Conservation (phyloP, 2,888 invertebrate genomes). For the Dryocosmus kuriphilus region DNA sequence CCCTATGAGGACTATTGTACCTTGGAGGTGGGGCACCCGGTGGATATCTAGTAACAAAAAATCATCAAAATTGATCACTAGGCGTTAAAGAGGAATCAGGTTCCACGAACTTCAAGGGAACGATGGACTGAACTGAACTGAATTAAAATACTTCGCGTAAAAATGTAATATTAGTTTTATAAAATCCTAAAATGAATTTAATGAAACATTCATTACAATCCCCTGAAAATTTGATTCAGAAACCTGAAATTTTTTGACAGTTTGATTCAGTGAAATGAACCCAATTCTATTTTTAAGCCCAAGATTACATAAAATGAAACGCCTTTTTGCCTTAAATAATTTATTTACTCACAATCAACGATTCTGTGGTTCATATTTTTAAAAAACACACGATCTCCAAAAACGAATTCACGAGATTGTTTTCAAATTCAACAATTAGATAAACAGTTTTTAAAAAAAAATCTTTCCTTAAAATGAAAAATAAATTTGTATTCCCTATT, state of each 20-base stretch:
- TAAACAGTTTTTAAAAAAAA: not conserved
- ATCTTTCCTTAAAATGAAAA: not conserved
- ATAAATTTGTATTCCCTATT: not conserved
- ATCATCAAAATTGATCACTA: constrained; percentile 28
- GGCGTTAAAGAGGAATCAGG: not conserved
- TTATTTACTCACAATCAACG: not conserved
- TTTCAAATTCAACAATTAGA: not conserved
- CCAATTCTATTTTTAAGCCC: not conserved
- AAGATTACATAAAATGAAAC: not conserved
- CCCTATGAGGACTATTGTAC: constrained; percentile 65
- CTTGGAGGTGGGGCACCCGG: constrained; percentile 67
- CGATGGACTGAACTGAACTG: not conserved
- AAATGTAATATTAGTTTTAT: not conserved
- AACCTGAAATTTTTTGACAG: not conserved
- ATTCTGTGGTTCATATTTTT: not conserved
- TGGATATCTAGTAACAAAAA: constrained; percentile 73
- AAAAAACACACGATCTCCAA: not conserved
- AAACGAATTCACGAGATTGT: not conserved
- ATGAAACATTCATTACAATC: not conserved
- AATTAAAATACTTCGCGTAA: not conserved
- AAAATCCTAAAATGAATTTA: not conserved
- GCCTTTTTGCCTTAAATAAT: not conserved
- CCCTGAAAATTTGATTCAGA: not conserved
- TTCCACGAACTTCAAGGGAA: constrained; percentile 29
- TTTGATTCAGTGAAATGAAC: not conserved